phyloP scores from a whole-genome alignment of 1,140 invertebrate species.

The Leptoteleia sp. region DNA sequence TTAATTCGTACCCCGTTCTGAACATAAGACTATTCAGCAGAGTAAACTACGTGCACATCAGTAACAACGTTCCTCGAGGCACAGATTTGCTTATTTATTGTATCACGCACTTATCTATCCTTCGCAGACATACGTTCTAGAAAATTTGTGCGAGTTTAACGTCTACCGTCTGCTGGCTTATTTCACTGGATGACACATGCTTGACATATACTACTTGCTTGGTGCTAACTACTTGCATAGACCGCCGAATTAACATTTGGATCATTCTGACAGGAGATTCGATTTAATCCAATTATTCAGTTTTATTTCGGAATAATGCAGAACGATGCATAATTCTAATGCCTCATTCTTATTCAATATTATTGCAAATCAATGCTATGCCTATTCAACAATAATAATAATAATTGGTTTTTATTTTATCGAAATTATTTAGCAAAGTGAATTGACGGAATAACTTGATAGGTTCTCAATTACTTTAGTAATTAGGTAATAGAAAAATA shows the following conservation, averaged over 20 bases:
- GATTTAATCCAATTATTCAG: conserved; percentile 30
- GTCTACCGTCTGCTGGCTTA: conserved; percentile 22
- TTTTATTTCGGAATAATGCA: conserved; percentile 15
- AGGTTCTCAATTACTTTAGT: conserved; percentile 7
- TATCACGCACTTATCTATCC: conserved; percentile 38
- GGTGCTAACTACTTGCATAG: neutral
- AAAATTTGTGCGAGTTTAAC: conserved; percentile 24
- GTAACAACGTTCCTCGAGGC: conserved; percentile 12
- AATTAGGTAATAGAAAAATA: conserved; percentile 3
- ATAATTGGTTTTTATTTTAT: conserved; percentile 1
- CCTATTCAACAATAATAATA: neutral
- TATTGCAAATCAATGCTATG: neutral
- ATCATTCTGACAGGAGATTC: conserved; percentile 20
- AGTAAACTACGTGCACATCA: conserved; percentile 12
- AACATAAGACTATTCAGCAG: conserved; percentile 6
- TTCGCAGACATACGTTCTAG: conserved; percentile 27
- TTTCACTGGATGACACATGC: conserved; percentile 22
- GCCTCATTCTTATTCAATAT: conserved; percentile 6
- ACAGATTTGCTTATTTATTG: conserved; percentile 34
- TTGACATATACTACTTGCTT: conserved; percentile 14
- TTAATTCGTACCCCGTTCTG: conserved; percentile 31
- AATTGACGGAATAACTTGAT: neutral
- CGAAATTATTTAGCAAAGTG: neutral
- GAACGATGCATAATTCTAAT: neutral
- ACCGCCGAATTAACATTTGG: conserved; percentile 24